These are phyloP conservation scores for Drosophila tristis DNA, from an alignment of 1,140 invertebrate genomes.

Conservation along the genomic window DNA sequence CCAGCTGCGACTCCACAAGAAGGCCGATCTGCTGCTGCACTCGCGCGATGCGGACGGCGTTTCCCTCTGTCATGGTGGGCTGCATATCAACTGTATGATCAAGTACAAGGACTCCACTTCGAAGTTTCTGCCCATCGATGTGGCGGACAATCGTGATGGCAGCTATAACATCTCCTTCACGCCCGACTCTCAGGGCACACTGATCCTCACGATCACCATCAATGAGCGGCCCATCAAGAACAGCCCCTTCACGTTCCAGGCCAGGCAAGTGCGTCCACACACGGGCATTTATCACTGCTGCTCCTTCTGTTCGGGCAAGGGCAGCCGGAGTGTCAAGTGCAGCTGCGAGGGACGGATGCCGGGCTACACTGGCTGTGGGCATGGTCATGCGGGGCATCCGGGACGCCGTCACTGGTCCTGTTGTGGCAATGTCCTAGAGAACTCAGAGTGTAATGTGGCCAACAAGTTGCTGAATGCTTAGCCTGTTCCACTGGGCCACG, in stretches of 20 bases:
- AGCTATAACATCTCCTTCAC: constrained; percentile 86
- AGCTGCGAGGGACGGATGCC: constrained; percentile 89
- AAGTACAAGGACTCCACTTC: constrained; percentile 81
- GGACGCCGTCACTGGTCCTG: constrained; percentile 92
- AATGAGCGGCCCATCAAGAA: constrained; percentile 88
- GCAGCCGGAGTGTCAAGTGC: constrained; percentile 88
- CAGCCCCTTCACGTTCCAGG: constrained; percentile 87
- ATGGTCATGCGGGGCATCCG: constrained; percentile 91
- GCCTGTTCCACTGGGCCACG: no score
- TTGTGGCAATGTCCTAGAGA: constrained; percentile 87
- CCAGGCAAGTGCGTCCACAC: constrained; percentile 86
- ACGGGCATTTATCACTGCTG: constrained; percentile 91
- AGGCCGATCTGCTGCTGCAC: constrained; percentile 84
- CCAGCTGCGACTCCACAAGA: constrained; percentile 84
- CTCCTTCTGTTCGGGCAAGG: constrained; percentile 91
- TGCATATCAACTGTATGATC: constrained; percentile 84
- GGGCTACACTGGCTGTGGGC: constrained; percentile 91
- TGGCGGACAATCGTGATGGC: constrained; percentile 87
- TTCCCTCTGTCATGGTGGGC: constrained; percentile 85
- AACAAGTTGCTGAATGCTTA: constrained; percentile 73
- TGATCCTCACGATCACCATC: constrained; percentile 86
- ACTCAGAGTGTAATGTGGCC: constrained; percentile 85
- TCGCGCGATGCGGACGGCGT: constrained; percentile 85
- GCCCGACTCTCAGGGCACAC: constrained; percentile 86
- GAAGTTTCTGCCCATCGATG: constrained; percentile 84